A percentile compares a stretch with the other conserved stretches of the same genome.
These are phyloP conservation scores for Pachymerium ferrugineum DNA, from an alignment of 2,888 invertebrate genomes.

Conservation along the genomic window DNA sequence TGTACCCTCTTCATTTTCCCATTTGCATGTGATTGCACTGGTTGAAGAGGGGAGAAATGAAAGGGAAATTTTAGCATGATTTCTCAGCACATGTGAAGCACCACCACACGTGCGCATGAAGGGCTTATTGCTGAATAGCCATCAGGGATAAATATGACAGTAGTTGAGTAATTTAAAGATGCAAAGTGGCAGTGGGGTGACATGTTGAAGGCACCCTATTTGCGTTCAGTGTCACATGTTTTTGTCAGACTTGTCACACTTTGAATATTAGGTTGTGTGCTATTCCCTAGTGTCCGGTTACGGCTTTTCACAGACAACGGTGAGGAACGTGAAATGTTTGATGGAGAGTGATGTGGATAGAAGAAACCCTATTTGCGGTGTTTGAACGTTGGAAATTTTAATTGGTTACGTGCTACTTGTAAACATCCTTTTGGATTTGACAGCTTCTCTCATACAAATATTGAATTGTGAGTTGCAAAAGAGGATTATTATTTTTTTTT, in stretches of 20 bases:
- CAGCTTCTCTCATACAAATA: neutral
- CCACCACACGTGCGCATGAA: conserved; percentile 1
- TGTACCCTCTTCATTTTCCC: conserved; percentile 22
- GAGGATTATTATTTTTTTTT: neutral
- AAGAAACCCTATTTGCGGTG: neutral
- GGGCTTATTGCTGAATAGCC: conserved; percentile 18
- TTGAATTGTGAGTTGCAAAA: neutral
- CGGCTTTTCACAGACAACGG: no score
- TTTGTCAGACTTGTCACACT: neutral
- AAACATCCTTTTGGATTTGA: conserved; percentile 20
- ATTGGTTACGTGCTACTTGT: conserved; percentile 7
- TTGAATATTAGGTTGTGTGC: neutral
- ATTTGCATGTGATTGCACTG: conserved; percentile 19
- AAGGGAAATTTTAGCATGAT: conserved; percentile 23
- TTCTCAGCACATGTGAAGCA: conserved; percentile 16
- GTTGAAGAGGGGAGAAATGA: conserved; percentile 25
- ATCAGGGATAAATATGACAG: conserved; percentile 24
- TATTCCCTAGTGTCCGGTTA: no score
- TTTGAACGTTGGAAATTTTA: conserved; percentile 15
- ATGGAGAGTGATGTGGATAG: neutral
- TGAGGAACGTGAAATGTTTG: neutral
- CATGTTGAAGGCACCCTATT: neutral
- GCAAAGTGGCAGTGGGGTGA: neutral
- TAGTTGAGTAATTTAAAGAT: conserved; percentile 22
- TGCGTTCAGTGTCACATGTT: conserved; percentile 3